Evolutionary conservation across 2,797 vertebrate species (phyloP), one percentile per base, ranked within the genome.

Genomic region (Coracias cyanogaster): DNA sequence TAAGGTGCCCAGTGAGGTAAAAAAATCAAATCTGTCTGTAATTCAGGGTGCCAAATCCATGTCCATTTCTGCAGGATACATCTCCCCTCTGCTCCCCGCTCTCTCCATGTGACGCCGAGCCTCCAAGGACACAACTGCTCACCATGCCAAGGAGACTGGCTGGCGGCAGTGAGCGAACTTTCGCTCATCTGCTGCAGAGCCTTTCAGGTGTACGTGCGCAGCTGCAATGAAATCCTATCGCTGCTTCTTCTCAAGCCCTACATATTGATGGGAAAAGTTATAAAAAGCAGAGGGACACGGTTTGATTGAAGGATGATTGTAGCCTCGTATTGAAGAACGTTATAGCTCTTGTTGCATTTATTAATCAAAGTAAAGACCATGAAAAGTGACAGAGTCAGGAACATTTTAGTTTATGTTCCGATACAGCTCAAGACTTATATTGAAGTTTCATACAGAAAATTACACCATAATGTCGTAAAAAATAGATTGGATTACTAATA

Each of bases 401-500:
- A 96, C 95, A 96, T 94, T 97, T 96, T 95, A 96, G 94, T 97
- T 97, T 97, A 97, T 96, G 94, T 97, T 96, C 95, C 78, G 43
- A 96, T 96, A 93, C 95, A 96, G 86, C 95, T 95, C 69, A 87
- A 94, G 96, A 97, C 96, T 95, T 95, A 94, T 94, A 96, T 82
- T 91, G 93, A 96, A 92, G 94, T 97, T 97, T 95, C 95, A 93
- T 93, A 94, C 93, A 94, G 96, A 96, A 97, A 97, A 97, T 97
- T 95, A 95, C 91, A 93, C 96, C 90, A 94, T 96, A 95, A 95
- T 95, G 94, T 97, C 93, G 3, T 97, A 97, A 97, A 97, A 97
- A 97, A 97, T 96, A 97, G 96, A 97, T 97, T 97, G 97, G 95
- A 96, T 97, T 97, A 94, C 96, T 97, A 97, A 97, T 97, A 97